These are phyloP conservation scores for Lacanobia wlatinum DNA, from an alignment of 2,888 invertebrate genomes.

Conservation along the genomic window DNA sequence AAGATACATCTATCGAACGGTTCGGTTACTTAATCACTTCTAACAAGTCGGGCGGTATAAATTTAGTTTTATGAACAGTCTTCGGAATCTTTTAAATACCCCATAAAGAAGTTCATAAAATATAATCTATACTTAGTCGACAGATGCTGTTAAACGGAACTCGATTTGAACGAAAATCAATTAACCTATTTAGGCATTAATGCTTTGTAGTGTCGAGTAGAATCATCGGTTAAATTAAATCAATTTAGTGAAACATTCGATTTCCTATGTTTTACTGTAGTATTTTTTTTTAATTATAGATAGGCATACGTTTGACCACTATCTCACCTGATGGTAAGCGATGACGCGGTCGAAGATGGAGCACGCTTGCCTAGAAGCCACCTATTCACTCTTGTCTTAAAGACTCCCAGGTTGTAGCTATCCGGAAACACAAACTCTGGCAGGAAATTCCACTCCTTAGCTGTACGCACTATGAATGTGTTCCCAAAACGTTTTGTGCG, in stretches of 20 bases:
- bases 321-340: too few species aligned
- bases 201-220: slow-evolving; percentile 53
- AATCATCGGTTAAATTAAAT: slow-evolving; percentile 49
- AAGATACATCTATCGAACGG: slow-evolving; percentile 59
- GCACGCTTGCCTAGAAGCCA: too few species aligned
- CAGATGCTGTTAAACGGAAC: slow-evolving; percentile 67
- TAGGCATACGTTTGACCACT: too few species aligned
- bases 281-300: too few species aligned
- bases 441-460: too few species aligned
- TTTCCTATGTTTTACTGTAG: slow-evolving; percentile 39
- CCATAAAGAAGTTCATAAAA: slow-evolving; percentile 75
- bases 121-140: slow-evolving; percentile 66
- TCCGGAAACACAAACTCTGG: too few species aligned
- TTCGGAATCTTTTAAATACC: slow-evolving; percentile 70
- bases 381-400: too few species aligned
- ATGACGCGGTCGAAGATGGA: too few species aligned
- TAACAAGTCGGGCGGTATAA: slow-evolving; percentile 70
- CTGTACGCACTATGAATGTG: too few species aligned
- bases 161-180: slow-evolving; percentile 60
- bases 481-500: too few species aligned
- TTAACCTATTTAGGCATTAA: slow-evolving; percentile 55
- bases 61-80: slow-evolving; percentile 77
- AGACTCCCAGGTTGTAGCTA: too few species aligned
- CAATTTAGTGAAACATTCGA: slow-evolving; percentile 32
- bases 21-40: slow-evolving; percentile 65